phyloP scores from a whole-genome alignment of 2,113 vertebrate species.

The Odobenus rosmarus region DNA sequence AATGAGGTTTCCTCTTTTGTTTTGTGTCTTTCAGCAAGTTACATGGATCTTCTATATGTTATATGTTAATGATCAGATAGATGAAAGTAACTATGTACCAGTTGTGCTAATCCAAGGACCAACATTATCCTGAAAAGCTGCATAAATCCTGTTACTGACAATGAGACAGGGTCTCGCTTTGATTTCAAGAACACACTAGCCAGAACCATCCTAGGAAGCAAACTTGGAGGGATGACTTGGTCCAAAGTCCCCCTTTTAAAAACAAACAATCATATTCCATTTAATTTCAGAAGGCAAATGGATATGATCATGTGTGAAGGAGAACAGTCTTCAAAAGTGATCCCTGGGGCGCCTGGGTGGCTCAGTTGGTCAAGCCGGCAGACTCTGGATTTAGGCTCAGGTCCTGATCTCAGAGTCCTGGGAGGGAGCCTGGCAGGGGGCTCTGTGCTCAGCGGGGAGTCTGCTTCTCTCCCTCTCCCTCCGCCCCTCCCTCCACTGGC shows the following conservation, averaged over 20 bases:
- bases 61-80: neutral
- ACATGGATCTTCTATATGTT: neutral
- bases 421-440: neutral
- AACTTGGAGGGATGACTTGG: neutral
- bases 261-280: neutral
- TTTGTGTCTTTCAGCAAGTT: neutral
- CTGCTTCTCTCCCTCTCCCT: neutral
- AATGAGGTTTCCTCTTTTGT: neutral
- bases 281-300: neutral
- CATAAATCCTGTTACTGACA: neutral
- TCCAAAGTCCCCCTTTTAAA: neutral
- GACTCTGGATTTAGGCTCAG: neutral
- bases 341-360: neutral
- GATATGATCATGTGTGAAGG: neutral
- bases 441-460: neutral
- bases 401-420: neutral
- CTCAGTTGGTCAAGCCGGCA: neutral
- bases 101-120: neutral
- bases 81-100: neutral
- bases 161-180: neutral
- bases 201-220: neutral
- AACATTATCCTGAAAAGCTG: neutral
- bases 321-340: neutral
- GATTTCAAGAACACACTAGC: neutral
- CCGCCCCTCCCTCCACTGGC: neutral